These are phyloP conservation scores for Lutjanus erythropterus DNA, from an alignment of 2,113 vertebrate species.

Conservation along the genomic window DNA sequence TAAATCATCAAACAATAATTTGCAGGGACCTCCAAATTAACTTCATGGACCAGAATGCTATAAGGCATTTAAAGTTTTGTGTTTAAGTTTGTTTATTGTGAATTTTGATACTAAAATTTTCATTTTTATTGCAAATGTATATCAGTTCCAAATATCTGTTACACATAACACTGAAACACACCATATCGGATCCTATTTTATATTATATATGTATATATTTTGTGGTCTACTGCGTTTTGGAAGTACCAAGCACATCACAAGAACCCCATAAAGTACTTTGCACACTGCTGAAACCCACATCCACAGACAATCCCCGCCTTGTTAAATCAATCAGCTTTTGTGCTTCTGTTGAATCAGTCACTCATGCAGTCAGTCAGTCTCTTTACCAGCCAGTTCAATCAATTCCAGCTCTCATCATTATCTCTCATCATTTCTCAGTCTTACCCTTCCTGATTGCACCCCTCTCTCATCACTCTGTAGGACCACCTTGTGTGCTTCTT, in stretches of 20 bases:
- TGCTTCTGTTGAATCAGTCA: slow-evolving; percentile 2
- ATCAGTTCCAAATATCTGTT: too few species aligned
- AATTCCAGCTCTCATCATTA: slow-evolving; percentile 4
- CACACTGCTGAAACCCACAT: neutral
- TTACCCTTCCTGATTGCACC: neutral
- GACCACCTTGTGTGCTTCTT: slow-evolving; percentile 99
- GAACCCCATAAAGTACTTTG: neutral
- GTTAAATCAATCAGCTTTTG: slow-evolving; percentile 29
- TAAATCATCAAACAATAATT: too few species aligned
- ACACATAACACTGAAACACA: too few species aligned
- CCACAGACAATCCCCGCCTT: neutral
- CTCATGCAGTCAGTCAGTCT: neutral
- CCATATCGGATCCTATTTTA: too few species aligned
- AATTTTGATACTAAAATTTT: too few species aligned
- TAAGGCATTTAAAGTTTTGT: too few species aligned
- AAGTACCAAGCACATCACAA: neutral
- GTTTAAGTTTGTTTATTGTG: too few species aligned
- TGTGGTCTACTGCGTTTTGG: neutral
- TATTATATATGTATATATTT: neutral
- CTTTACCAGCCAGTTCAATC: slow-evolving; percentile 6
- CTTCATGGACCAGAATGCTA: too few species aligned
- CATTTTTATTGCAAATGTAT: too few species aligned
- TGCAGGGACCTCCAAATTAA: too few species aligned
- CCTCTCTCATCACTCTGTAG: slow-evolving; percentile 73
- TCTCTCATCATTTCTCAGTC: neutral